phyloP scores from a whole-genome alignment of 2,888 invertebrate species.

The Athalia circularis region DNA sequence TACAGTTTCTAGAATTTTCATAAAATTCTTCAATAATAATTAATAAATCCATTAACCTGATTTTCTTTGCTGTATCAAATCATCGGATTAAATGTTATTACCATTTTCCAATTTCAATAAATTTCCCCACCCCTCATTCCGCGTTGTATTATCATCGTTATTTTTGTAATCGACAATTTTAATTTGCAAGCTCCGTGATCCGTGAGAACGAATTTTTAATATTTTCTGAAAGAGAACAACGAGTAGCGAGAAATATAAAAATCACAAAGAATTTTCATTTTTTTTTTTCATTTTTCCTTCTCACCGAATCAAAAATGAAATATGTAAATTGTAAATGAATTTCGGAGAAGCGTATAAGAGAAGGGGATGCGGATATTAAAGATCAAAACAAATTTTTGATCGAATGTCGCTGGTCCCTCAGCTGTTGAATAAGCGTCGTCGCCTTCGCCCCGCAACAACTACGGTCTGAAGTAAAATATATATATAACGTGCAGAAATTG shows the following conservation, averaged over 20 bases:
- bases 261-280: background rate
- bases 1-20: background rate
- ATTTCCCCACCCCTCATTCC: background rate
- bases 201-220: no score
- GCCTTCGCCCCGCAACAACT: no score
- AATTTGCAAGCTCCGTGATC: no score
- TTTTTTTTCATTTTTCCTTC: no score
- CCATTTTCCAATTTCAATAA: background rate
- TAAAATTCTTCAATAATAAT: background rate
- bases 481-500: constrained; percentile 3
- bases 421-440: no score
- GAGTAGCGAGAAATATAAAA: background rate
- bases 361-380: background rate
- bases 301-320: constrained; percentile 1
- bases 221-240: background rate
- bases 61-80: no score
- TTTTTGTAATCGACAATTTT: no score
- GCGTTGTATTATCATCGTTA: no score
- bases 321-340: constrained; percentile 26
- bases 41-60: no score
- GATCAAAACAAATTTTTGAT: constrained; percentile 23
- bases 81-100: no score
- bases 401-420: background rate
- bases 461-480: background rate
- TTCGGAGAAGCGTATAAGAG: background rate